Conservation (phyloP, 2,888 invertebrate species). For the Venusia cambrica region DNA sequence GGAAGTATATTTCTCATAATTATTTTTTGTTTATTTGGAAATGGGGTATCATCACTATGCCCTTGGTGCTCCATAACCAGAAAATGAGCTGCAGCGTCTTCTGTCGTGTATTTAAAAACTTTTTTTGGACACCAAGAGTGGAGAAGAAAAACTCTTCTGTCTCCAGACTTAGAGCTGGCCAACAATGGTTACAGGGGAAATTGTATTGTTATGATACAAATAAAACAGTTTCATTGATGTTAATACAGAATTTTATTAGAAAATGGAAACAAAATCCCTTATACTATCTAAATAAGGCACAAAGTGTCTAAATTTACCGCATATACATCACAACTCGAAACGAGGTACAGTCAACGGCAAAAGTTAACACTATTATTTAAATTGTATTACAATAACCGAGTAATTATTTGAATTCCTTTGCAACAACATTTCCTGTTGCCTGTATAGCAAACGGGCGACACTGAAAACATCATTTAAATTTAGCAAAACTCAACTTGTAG, state of each 20-base stretch:
- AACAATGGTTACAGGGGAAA: too few species aligned
- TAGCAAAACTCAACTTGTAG: conserved; percentile 36
- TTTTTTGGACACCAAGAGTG: too few species aligned
- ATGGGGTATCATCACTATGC: too few species aligned
- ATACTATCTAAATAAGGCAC: conserved; percentile 78
- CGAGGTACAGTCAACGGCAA: conserved; percentile 21
- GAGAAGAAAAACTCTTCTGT: too few species aligned
- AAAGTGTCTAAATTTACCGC: conserved; percentile 60
- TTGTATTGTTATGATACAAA: too few species aligned
- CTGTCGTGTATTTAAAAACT: too few species aligned
- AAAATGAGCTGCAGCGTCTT: too few species aligned
- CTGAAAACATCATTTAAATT: conserved; percentile 24
- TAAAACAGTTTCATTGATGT: conserved; percentile 43
- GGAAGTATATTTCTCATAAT: too few species aligned
- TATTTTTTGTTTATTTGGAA: too few species aligned
- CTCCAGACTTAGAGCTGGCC: too few species aligned
- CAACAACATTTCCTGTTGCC: conserved; percentile 16
- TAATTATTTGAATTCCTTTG: conserved; percentile 12
- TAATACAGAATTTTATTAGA: conserved; percentile 77
- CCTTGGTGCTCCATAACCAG: too few species aligned
- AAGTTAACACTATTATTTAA: conserved; percentile 17
- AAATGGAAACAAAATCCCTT: conserved; percentile 78
- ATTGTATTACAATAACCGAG: conserved; percentile 20
- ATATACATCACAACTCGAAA: conserved; percentile 23
- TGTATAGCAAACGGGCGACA: conserved; percentile 16